phyloP scores from a whole-genome alignment of 1,140 invertebrate species.

The Zaprionus inermis region DNA sequence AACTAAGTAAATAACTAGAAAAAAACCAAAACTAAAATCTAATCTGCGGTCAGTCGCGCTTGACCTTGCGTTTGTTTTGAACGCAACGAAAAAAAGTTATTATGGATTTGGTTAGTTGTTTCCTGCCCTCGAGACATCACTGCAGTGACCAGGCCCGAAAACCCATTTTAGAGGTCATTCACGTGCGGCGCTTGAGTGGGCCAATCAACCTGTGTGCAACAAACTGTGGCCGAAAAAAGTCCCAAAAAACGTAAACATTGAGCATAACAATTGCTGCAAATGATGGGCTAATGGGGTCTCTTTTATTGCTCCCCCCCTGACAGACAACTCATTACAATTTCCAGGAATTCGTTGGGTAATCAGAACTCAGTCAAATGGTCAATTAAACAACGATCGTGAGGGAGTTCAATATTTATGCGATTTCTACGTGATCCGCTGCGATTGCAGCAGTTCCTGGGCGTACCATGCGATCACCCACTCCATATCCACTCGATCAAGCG shows the following conservation, averaged over 20 bases:
- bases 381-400: conserved; percentile 30
- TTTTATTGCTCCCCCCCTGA: conserved; percentile 13
- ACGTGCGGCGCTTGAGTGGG: conserved; percentile 48
- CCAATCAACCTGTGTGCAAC: conserved; percentile 59
- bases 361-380: conserved; percentile 32
- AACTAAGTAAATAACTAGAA: conserved; percentile 18
- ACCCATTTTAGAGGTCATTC: conserved; percentile 73
- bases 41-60: conserved; percentile 68
- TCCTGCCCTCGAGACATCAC: conserved; percentile 28
- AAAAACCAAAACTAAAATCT: conserved; percentile 13
- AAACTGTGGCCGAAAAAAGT: conserved; percentile 58
- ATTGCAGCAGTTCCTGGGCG: conserved; percentile 79
- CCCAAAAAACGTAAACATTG: conserved; percentile 8
- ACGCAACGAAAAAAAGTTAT: conserved; percentile 1
- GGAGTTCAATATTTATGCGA: conserved; percentile 57
- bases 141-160: conserved; percentile 8
- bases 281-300: conserved; percentile 22
- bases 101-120: conserved; percentile 59
- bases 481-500: conserved; percentile 32
- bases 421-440: conserved; percentile 59
- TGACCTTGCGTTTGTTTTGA: conserved; percentile 73
- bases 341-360: conserved; percentile 49
- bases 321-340: conserved; percentile 48
- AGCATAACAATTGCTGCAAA: conserved; percentile 23
- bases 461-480: conserved; percentile 20